phyloP scores from a whole-genome alignment of 2,888 invertebrate species.

The Saturnia japonica region DNA sequence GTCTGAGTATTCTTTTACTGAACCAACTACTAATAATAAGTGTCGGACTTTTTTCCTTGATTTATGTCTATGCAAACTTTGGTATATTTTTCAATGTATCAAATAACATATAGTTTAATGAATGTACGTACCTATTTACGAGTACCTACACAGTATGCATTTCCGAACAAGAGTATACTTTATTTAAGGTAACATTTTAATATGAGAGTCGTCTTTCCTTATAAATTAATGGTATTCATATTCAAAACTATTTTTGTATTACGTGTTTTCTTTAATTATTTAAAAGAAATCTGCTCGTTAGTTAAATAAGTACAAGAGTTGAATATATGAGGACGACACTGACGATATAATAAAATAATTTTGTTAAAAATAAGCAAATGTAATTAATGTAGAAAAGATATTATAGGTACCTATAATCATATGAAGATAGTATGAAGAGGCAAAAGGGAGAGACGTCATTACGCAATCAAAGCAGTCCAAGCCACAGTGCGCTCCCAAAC shows the following conservation, averaged over 20 bases:
- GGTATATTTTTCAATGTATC: too few relatives aligned
- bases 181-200: too few relatives aligned
- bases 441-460: conserved; percentile 76
- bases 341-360: conserved; percentile 8
- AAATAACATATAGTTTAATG: too few relatives aligned
- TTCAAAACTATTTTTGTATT: background rate
- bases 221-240: background rate
- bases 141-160: too few relatives aligned
- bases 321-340: conserved; percentile 10
- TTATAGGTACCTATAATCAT: too few relatives aligned
- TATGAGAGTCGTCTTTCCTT: too few relatives aligned
- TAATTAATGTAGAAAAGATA: conserved; percentile 70
- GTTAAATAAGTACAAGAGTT: background rate
- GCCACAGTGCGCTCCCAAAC: conserved; percentile 54
- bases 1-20: too few relatives aligned
- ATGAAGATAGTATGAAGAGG: conserved; percentile 70
- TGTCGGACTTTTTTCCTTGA: too few relatives aligned
- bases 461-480: conserved; percentile 79
- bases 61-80: too few relatives aligned
- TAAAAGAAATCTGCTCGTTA: background rate
- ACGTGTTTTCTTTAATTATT: background rate
- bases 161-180: too few relatives aligned
- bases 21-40: too few relatives aligned
- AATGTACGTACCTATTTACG: too few relatives aligned
- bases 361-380: conserved; percentile 49